phyloP scores from a whole-genome alignment of 2,888 invertebrate species.

The Agrochola circellaris region DNA sequence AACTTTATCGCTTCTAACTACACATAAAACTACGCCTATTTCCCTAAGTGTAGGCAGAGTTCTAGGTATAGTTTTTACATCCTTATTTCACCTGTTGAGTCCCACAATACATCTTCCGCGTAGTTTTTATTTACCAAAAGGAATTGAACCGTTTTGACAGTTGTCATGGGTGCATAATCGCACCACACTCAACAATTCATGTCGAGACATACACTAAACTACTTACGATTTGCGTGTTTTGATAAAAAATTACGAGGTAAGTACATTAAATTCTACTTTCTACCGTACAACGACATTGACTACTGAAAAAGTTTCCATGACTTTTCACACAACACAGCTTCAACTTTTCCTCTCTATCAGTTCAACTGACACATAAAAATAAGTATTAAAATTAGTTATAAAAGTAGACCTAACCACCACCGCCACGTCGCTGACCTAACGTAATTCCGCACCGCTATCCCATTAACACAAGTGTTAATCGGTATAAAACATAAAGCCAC shows the following conservation, averaged over 20 bases:
- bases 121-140: no score
- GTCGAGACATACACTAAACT: neutral
- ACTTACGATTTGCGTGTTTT: no score
- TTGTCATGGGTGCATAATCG: neutral
- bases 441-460: conserved; percentile 73
- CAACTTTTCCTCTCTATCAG: neutral
- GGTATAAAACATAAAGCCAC: conserved; percentile 80
- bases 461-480: conserved; percentile 84
- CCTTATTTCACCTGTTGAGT: neutral
- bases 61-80: neutral
- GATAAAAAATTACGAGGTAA: no score
- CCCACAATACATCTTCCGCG: neutral
- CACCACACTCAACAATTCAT: neutral
- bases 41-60: neutral
- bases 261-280: no score
- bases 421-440: conserved; percentile 67
- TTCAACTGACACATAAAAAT: conserved; percentile 11
- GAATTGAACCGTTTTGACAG: no score
- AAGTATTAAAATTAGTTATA: conserved; percentile 23
- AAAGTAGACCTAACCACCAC: conserved; percentile 53
- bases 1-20: neutral
- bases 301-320: neutral
- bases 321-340: neutral
- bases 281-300: neutral
- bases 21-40: neutral